Percentiles rank a stretch among this genome's conserved stretches.
phyloP scores from a whole-genome alignment of 1,140 invertebrate species.

The Brachionus asplanchnoidis region DNA sequence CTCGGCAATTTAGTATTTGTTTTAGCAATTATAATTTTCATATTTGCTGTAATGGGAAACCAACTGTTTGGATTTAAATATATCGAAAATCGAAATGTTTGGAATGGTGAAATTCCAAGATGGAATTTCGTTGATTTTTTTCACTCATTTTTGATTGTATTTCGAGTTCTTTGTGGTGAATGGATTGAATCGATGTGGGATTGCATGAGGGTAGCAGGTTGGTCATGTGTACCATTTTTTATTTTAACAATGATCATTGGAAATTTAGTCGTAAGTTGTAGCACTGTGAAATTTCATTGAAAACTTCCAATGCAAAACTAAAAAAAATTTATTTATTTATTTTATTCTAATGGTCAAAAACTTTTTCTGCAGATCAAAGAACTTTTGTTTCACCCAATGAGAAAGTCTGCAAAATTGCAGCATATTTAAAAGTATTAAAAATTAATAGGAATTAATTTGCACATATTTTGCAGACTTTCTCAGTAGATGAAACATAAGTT shows the following conservation, averaged over 20 bases:
- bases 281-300: no score
- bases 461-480: no score
- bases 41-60: conserved; percentile 97
- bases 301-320: no score
- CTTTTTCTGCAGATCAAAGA: no score
- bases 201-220: conserved; percentile 83
- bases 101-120: conserved; percentile 43
- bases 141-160: conserved; percentile 98
- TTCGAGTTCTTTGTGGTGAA: conserved; percentile 92
- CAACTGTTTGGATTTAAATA: conserved; percentile 93
- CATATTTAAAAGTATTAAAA: no score
- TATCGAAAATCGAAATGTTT: conserved; percentile 47
- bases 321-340: no score
- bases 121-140: conserved; percentile 97
- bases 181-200: conserved; percentile 99
- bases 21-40: conserved; percentile 95
- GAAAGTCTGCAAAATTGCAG: no score
- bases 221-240: conserved; percentile 88
- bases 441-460: no score
- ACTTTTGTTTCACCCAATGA: no score
- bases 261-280: conserved; percentile 84
- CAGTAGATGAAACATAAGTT: no score
- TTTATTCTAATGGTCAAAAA: no score
- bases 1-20: conserved; percentile 96
- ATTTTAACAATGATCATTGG: conserved; percentile 92